phyloP scores from a whole-genome alignment of 2,888 invertebrate genomes.

The Drosophila pseudotakahashii region DNA sequence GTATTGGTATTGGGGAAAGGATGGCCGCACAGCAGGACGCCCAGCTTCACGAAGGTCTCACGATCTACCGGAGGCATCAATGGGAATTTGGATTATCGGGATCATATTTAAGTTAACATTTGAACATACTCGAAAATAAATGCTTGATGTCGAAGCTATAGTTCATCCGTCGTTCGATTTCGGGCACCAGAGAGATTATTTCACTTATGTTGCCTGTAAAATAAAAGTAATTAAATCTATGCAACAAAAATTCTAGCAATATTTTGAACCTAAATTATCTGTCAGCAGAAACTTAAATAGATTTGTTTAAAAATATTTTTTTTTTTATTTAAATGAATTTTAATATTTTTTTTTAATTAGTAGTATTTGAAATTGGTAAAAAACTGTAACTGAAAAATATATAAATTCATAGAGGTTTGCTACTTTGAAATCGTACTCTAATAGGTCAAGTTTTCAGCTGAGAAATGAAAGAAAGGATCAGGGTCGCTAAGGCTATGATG shows the following conservation, averaged over 20 bases:
- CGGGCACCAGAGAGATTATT: conserved; percentile 78
- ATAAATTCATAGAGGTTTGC: background rate
- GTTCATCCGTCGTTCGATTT: conserved; percentile 80
- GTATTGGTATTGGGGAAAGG: conserved; percentile 85
- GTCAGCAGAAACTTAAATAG: too few relatives aligned
- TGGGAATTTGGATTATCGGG: background rate
- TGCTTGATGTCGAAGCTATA: conserved; percentile 82
- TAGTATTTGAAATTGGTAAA: too few relatives aligned
- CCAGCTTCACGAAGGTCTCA: conserved; percentile 85
- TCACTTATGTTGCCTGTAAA: conserved; percentile 69
- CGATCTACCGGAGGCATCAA: conserved; percentile 69
- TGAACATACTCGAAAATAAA: conserved; percentile 81
- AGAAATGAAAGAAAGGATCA: background rate
- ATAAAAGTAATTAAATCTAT: background rate
- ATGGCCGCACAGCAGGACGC: conserved; percentile 87
- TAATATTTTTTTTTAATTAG: too few relatives aligned
- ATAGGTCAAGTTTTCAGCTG: background rate
- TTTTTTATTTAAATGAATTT: too few relatives aligned
- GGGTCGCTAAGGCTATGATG: background rate
- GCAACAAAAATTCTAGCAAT: too few relatives aligned
- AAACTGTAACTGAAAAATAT: too few relatives aligned
- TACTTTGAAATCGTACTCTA: background rate
- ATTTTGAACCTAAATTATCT: too few relatives aligned
- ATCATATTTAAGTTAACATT: background rate
- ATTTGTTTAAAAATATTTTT: too few relatives aligned